These are phyloP conservation scores for Leptatherina wallacei DNA, from an alignment of 2,797 vertebrate genomes.

Conservation along the genomic window DNA sequence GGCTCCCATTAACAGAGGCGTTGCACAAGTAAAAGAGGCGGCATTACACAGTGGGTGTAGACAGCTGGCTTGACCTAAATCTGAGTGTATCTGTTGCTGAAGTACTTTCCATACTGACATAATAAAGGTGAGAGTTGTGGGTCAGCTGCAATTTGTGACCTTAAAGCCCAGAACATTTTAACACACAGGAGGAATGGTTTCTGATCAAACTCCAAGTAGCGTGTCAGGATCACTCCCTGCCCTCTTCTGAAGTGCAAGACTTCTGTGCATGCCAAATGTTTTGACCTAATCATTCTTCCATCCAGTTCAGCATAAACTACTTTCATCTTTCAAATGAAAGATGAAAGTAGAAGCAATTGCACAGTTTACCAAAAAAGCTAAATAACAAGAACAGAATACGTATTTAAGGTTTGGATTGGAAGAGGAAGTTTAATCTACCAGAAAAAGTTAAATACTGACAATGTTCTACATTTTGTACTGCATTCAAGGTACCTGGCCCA, in stretches of 20 bases:
- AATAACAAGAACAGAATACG: too few species aligned
- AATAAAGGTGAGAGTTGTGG: slow-evolving; percentile 30
- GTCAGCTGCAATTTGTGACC: slow-evolving; percentile 22
- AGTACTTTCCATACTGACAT: not conserved
- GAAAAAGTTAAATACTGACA: too few species aligned
- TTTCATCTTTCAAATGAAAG: slow-evolving; percentile 20
- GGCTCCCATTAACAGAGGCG: not conserved
- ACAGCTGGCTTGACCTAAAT: slow-evolving; percentile 1
- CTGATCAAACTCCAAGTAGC: slow-evolving; percentile 9
- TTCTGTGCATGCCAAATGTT: slow-evolving; percentile 29
- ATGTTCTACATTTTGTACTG: too few species aligned
- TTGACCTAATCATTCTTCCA: slow-evolving; percentile 21
- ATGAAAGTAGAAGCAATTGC: too few species aligned
- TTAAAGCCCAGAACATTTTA: slow-evolving; percentile 25
- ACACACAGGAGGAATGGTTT: slow-evolving; percentile 19
- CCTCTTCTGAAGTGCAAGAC: slow-evolving; percentile 22
- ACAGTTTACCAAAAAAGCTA: too few species aligned
- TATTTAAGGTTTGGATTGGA: too few species aligned
- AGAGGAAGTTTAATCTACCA: too few species aligned
- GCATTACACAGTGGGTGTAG: not conserved
- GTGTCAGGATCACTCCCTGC: slow-evolving; percentile 13
- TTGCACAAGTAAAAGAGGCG: not conserved
- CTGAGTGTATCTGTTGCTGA: not conserved
- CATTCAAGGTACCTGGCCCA: too few species aligned
- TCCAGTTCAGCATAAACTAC: slow-evolving; percentile 15